Evolutionary conservation across 2,888 invertebrate species (phyloP), one percentile per base, ranked within the genome.

Genomic region (Erebia palarica): DNA sequence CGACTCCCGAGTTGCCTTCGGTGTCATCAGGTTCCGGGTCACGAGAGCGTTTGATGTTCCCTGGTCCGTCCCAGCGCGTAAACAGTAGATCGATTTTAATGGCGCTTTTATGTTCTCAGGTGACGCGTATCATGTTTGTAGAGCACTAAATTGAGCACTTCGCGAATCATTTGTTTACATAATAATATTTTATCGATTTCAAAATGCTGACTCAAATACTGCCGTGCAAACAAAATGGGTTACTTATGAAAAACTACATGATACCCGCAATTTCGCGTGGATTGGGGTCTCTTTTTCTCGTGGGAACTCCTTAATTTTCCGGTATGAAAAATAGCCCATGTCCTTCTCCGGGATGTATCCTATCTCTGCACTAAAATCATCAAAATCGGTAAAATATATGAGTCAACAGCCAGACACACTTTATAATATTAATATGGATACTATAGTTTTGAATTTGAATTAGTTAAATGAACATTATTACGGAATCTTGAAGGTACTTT

Each of bases 21-120:
- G 82, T 86, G 85, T 84, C 83, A 77, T 75, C 76, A 75, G 80
- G 85, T 83, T 85, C 86, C 84, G 84, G 82, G 77, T 79, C 81
- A 73, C 79, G 65, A 14, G 36, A 76, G 61, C 75, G 73, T 82
- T 81, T 76, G 76, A 78, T 76, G 72, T 75, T 27, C 61, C 58
- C 47, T 55, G 18, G 13, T 21, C 44, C 66, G 57, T 9, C 16
- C 16, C 16, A 42, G 67, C 51, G 51, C 66, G 63, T 74, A 72
- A 76, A 73, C 70, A 65, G 27, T 68, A 58, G 70, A 66, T 68
- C 68, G 66, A 53, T 65, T 66, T 57, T 66, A 66, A 66, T 57
- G 47, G 58, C 47, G 57, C 18, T 58, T 55, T 57, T 66, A 66
- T 57, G 63, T 49, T 63, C 44, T 61, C 61, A 58, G 14, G 55